phyloP scores from a whole-genome alignment of 2,888 invertebrate genomes.

The Tryphoninae sp. region DNA sequence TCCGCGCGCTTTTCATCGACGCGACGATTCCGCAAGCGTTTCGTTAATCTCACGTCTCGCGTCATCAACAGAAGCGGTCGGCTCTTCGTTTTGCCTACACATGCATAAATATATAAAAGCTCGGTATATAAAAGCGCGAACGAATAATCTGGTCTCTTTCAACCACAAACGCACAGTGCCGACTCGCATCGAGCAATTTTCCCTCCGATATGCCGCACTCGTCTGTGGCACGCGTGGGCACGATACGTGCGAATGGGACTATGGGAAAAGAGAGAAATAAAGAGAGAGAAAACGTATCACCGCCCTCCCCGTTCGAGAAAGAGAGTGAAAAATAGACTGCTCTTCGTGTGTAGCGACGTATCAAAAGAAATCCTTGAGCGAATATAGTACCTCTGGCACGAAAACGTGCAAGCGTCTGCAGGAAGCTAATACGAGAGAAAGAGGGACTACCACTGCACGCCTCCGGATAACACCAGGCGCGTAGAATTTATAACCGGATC shows the following conservation, averaged over 20 bases:
- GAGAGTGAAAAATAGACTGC: conserved; percentile 60
- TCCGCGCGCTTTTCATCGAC: conserved; percentile 32
- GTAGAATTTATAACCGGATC: conserved; percentile 76
- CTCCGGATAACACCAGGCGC: conserved; percentile 68
- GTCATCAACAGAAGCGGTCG: conserved; percentile 21
- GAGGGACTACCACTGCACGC: conserved; percentile 55
- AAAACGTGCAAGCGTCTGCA: conserved; percentile 51
- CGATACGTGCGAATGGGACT: conserved; percentile 39
- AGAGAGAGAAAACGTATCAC: conserved; percentile 11
- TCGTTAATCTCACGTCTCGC: conserved; percentile 42
- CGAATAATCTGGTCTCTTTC: conserved; percentile 52
- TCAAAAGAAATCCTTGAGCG: conserved; percentile 62
- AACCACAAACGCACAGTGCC: conserved; percentile 19
- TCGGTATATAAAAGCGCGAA: conserved; percentile 41
- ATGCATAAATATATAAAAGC: conserved; percentile 28
- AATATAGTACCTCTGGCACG: conserved; percentile 58
- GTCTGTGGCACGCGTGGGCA: conserved; percentile 26
- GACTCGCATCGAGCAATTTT: conserved; percentile 32
- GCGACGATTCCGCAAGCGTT: not conserved
- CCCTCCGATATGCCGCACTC: not conserved
- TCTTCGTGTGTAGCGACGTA: conserved; percentile 45
- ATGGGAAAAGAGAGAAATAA: not conserved
- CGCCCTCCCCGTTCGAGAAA: conserved; percentile 24
- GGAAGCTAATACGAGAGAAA: conserved; percentile 56
- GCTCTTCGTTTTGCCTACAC: conserved; percentile 4